These are phyloP conservation scores for Spheniscus mendiculus DNA, from an alignment of 2,113 vertebrate species.

Conservation along the genomic window DNA sequence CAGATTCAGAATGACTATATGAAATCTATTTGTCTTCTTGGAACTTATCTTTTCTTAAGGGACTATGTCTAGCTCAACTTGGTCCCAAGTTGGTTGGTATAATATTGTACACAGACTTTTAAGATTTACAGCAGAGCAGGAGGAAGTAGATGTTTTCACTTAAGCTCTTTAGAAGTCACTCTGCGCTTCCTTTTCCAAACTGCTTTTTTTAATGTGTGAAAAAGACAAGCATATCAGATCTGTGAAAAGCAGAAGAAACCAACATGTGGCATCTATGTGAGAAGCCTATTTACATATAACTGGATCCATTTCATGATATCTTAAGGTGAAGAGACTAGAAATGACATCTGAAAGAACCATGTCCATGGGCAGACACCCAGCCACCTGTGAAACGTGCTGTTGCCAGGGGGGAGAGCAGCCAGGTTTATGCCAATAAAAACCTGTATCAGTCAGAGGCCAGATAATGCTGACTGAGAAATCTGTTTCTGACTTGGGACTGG, in stretches of 20 bases:
- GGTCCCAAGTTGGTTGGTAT: neutral
- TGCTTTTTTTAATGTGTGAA: neutral
- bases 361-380: neutral
- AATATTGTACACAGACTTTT: neutral
- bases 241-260: neutral
- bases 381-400: neutral
- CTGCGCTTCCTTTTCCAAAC: neutral
- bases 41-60: neutral
- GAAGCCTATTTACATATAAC: neutral
- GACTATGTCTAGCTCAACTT: neutral
- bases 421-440: neutral
- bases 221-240: neutral
- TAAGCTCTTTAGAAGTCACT: neutral
- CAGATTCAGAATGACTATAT: neutral
- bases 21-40: neutral
- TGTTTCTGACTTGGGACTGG: neutral
- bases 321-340: neutral
- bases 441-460: neutral
- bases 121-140: neutral
- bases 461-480: neutral
- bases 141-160: neutral
- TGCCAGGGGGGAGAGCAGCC: neutral
- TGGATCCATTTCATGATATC: neutral
- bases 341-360: neutral
- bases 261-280: neutral